Evolutionary conservation across 2,888 invertebrate genomes (phyloP).

Genomic region (Formica aserva): DNA sequence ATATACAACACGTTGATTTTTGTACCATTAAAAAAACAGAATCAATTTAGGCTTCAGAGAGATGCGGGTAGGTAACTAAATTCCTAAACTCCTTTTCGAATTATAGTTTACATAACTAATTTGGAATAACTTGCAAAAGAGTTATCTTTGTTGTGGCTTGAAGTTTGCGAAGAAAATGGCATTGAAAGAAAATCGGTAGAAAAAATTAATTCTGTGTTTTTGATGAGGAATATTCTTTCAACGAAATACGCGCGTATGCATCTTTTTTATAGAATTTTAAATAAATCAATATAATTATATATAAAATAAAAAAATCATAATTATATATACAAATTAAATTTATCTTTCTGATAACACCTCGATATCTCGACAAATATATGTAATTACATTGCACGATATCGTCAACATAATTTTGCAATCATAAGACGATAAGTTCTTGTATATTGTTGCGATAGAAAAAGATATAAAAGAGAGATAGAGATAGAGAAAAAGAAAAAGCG

Average conservation of each 20-base stretch:
- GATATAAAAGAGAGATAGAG: neutral
- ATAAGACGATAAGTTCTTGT: constrained; percentile 4
- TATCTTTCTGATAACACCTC: neutral
- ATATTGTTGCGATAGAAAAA: constrained; percentile 7
- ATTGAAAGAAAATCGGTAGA: neutral
- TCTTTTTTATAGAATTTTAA: neutral
- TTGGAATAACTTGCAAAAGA: neutral
- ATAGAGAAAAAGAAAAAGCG: neutral
- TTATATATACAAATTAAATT: neutral
- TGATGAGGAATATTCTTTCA: neutral
- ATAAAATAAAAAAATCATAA: neutral
- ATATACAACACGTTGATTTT: neutral
- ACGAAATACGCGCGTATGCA: too few species aligned
- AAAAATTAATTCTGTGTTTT: neutral
- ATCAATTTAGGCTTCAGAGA: neutral
- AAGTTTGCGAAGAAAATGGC: neutral
- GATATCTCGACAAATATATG: neutral
- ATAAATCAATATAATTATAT: neutral
- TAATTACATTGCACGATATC: neutral
- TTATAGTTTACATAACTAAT: neutral
- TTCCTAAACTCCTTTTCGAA: neutral
- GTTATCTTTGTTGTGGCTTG: neutral
- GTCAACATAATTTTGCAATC: constrained; percentile 14
- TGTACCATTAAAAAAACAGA: neutral
- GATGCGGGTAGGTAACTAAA: neutral